Base-by-base conservation (phyloP, 2,888 invertebrate genomes). In the Tineola bisselliella region DNA sequence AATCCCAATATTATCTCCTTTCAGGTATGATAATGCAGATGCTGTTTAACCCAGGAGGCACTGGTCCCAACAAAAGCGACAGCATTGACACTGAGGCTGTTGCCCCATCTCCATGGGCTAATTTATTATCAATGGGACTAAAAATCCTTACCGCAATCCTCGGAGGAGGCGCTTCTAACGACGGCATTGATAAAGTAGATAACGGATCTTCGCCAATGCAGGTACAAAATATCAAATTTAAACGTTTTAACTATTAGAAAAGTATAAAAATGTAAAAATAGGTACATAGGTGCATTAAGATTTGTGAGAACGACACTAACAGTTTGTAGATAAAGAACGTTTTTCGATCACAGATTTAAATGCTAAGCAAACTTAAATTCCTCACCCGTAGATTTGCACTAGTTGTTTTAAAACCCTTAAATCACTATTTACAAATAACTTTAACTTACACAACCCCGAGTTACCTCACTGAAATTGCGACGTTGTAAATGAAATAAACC, bases 171-270 rank as follows among this genome's bases (percentile, higher is more conserved):
- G 91, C 90, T 38, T 90, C 91, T 56, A 90, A 90, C 69, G 94
- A 94, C 73, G 94, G 94, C 62, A 95, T 95, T 77, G 96, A 96
- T 79, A 96, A 96, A 83, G 94, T 95, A 62, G 96, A 96, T 83
- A 94, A 94, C 76, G 94, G 93, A 71, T 92, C 92, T 65, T 92
- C 93, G 15, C 95, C 95, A 63, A 93, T 95, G 93, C 95, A 95
- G 94, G 95, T 95, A 74, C 63, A 61, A 63, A 13, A 18, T 18
- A 15, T n/a, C n/a, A n/a, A n/a, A n/a, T n/a, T 17, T n/a, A 38
- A 12, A 38, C 5, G 10, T 38, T 38, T 10, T 38, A 38, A 38
- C 38, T 38, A 38, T 10, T 62, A 38, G n/a, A 38, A 38, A 12
- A 38, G 38, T 10, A 38, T 38, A 38, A 38, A 38, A 10, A 38